Evolutionary conservation across 2,113 vertebrate species (phyloP).

Genomic region (Bos javanicus): DNA sequence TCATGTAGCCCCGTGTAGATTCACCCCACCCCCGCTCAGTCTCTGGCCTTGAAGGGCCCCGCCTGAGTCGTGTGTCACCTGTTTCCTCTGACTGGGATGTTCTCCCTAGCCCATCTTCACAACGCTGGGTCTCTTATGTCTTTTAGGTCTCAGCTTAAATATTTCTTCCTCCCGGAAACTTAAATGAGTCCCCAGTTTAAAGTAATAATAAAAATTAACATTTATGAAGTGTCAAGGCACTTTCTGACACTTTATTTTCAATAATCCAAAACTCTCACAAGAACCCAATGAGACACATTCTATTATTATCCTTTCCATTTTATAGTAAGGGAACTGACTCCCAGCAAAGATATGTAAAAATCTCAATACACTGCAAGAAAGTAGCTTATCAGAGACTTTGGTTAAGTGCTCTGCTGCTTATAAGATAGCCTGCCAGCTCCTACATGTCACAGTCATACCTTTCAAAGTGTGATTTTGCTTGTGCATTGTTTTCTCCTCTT

Average conservation of each 20-base stretch:
- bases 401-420: background rate
- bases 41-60: background rate
- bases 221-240: background rate
- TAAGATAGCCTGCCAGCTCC: background rate
- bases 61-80: background rate
- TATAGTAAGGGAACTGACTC: background rate
- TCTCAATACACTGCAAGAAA: background rate
- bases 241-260: background rate
- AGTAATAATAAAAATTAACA: background rate
- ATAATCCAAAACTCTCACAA: background rate
- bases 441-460: background rate
- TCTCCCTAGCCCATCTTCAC: background rate
- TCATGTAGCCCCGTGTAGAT: rapidly evolving
- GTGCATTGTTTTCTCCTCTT: background rate
- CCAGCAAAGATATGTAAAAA: background rate
- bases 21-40: background rate
- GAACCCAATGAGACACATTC: background rate
- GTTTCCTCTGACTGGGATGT: background rate
- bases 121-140: background rate
- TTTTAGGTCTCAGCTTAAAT: background rate
- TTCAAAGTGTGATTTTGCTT: background rate
- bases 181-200: background rate
- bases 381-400: background rate
- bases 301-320: background rate
- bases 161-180: background rate